Evolutionary conservation across 2,797 vertebrate genomes (phyloP), one percentile per base, ranked within the genome.

Genomic region (Lindbergichthys nudifrons): DNA sequence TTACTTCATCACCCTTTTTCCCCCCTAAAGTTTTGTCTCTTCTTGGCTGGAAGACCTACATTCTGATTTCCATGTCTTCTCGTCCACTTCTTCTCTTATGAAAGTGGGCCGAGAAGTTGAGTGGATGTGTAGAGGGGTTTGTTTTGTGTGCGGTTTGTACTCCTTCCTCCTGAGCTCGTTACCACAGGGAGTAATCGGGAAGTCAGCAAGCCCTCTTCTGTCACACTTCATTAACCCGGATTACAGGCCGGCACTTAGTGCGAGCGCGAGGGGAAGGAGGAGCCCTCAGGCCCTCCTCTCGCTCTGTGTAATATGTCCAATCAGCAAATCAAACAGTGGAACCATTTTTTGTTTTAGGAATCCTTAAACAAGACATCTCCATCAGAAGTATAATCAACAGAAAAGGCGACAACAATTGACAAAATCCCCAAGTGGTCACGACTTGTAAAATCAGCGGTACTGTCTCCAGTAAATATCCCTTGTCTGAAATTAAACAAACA

Each of bases 121-220:
- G 8, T 6, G 46, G 73, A 71, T 60, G 65, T 46, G 39, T 62
- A 46, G 21, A 58, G 18, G 26, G 15, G 43, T 67, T 64, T 21
- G 70, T 13, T 9, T 36, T 53, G 66, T 41, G 64, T 53, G 53
- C 15, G 16, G 48, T 23, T 73, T 74, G 26, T 52, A 10, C 61
- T 73, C 46, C 57, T 57, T 67, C 61, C 57, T 76, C 67, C 75
- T 87, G 87, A 91, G 87, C 88, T 88, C 13, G 86, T 90, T 88
- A 89, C 73, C 61, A 41, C 77, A 23, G 70, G 58, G 68, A 68
- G 85, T 75, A 79, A 86, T 77, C 81, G 82, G 90, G 88, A 90
- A 81, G 84, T 76, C 73, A 77, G 62, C 58, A 21, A 70, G 80
- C 45, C 82, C 80, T 78, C 72, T 77, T 66, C 82, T 89, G 87